Conservation (phyloP, 2,113 vertebrate genomes). For the Ophiodon elongatus region DNA sequence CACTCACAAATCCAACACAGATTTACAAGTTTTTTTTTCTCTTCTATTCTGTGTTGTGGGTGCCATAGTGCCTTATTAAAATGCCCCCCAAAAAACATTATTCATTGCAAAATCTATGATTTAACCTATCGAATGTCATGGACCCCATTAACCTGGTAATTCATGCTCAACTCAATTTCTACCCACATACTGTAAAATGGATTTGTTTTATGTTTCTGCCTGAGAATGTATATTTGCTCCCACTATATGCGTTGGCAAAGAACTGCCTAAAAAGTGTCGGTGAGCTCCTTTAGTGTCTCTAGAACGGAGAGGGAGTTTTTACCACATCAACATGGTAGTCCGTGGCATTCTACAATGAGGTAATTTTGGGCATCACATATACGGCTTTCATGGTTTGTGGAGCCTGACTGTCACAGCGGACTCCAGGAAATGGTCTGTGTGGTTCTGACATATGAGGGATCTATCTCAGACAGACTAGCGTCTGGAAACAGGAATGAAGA, state of each 20-base stretch:
- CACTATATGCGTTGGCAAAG: conserved; percentile 36
- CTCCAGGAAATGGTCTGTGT: conserved; percentile 64
- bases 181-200: conserved; percentile 42
- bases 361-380: conserved; percentile 58
- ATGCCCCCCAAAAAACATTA: conserved; percentile 19
- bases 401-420: conserved; percentile 68
- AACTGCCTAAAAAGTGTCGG: conserved; percentile 23
- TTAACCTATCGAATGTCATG: conserved; percentile 35
- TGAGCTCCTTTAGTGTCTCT: conserved; percentile 14
- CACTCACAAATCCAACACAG: conserved; percentile 15
- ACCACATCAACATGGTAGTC: conserved; percentile 32
- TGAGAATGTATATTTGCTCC: conserved; percentile 37
- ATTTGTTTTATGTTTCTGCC: conserved; percentile 41
- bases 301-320: conserved; percentile 13
- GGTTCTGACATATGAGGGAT: conserved; percentile 61
- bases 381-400: conserved; percentile 59
- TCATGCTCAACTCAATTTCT: conserved; percentile 22
- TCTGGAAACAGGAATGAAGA: conserved; percentile 55
- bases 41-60: conserved; percentile 10
- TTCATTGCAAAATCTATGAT: conserved; percentile 44
- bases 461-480: conserved; percentile 51
- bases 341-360: conserved; percentile 52
- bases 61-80: conserved; percentile 19
- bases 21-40: conserved; percentile 13
- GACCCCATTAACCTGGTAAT: conserved; percentile 35